A percentile compares a stretch with the other conserved stretches of the same genome.
These are phyloP conservation scores for Piaya cayana DNA, from an alignment of 2,113 vertebrate species.

Conservation along the genomic window DNA sequence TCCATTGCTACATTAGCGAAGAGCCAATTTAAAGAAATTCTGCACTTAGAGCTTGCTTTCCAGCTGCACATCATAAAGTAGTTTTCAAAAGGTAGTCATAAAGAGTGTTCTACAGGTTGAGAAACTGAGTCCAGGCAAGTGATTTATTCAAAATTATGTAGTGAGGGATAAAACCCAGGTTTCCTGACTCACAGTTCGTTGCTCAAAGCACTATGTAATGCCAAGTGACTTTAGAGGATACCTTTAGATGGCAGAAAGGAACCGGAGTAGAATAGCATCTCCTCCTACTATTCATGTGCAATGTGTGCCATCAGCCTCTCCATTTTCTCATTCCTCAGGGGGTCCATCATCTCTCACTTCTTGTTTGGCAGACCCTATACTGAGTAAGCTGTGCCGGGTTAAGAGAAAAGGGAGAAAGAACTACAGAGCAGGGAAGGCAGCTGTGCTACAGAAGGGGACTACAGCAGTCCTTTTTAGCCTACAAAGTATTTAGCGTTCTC, in stretches of 20 bases:
- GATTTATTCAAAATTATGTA: constrained; percentile 24
- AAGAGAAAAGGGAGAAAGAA: constrained; percentile 40
- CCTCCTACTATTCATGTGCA: constrained; percentile 58
- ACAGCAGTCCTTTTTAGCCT: background rate
- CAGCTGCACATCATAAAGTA: background rate
- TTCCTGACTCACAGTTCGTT: constrained; percentile 28
- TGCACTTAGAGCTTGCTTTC: background rate
- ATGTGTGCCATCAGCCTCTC: constrained; percentile 45
- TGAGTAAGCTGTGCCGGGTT: constrained; percentile 47
- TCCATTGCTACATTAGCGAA: background rate
- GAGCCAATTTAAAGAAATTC: background rate
- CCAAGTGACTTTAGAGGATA: constrained; percentile 55
- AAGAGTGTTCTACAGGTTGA: constrained; percentile 1
- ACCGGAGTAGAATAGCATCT: constrained; percentile 43
- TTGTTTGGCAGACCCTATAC: constrained; percentile 55
- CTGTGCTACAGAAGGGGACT: constrained; percentile 8
- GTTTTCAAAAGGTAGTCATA: background rate
- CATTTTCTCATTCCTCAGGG: constrained; percentile 70
- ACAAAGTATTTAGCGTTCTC: constrained; percentile 14
- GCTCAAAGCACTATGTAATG: constrained; percentile 33
- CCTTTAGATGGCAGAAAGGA: constrained; percentile 67
- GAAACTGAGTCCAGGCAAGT: constrained; percentile 18
- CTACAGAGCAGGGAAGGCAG: constrained; percentile 16
- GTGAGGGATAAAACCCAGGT: constrained; percentile 19
- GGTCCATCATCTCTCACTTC: constrained; percentile 71